Percentiles rank a stretch among this genome's conserved stretches.
These are phyloP conservation scores for Pygocentrus nattereri DNA, from an alignment of 2,797 vertebrate species.

Conservation along the genomic window DNA sequence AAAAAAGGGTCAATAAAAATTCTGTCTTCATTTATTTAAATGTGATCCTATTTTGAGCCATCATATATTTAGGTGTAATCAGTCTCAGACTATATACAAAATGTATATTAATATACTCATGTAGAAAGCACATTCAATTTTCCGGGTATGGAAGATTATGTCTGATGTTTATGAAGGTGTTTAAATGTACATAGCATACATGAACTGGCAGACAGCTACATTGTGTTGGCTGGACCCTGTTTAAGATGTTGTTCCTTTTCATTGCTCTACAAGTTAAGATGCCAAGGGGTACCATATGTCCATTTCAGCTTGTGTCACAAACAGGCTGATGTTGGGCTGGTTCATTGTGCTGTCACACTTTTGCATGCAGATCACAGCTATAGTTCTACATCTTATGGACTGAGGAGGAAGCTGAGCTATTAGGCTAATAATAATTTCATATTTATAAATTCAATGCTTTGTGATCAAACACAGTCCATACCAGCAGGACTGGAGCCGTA, in stretches of 20 bases:
- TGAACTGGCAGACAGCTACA: neutral
- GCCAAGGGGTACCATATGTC: slow-evolving; percentile 1
- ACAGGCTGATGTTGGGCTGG: neutral
- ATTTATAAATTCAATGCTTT: neutral
- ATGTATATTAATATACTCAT: too few relatives aligned
- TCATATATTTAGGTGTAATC: too few relatives aligned
- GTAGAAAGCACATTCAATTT: neutral
- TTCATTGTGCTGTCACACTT: neutral
- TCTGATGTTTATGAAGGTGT: neutral
- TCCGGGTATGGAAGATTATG: neutral
- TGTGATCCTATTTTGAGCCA: too few relatives aligned
- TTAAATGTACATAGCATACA: neutral
- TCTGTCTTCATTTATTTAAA: too few relatives aligned
- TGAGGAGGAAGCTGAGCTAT: neutral
- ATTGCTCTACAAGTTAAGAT: neutral
- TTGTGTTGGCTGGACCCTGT: neutral
- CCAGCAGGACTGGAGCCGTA: neutral
- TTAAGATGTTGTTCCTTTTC: neutral
- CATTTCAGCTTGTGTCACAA: neutral
- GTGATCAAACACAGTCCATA: neutral
- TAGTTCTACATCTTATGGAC: neutral
- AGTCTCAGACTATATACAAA: too few relatives aligned
- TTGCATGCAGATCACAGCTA: neutral
- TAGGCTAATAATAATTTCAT: neutral
- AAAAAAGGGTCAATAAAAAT: too few relatives aligned